Conservation (phyloP, 2,113 vertebrate species). For the Tachysurus fulvidraco region DNA sequence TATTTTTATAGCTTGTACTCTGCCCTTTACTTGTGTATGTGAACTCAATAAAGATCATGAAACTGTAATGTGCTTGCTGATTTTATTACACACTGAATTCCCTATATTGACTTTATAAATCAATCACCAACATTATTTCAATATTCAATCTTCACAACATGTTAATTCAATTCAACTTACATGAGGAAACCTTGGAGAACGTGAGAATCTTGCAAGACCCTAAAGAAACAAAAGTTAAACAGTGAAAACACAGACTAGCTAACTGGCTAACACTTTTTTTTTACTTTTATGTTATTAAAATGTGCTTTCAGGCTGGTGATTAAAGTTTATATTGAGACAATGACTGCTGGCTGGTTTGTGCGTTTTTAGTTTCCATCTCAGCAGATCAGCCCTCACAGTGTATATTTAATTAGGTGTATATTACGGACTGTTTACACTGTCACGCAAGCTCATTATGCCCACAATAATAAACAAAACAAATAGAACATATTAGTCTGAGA, state of each 20-base stretch:
- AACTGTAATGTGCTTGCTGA: not conserved
- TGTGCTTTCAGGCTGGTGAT: not conserved
- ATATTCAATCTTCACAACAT: not conserved
- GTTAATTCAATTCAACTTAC: constrained; percentile 57
- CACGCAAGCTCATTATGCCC: not conserved
- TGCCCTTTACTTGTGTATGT: not conserved
- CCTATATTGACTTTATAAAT: not conserved
- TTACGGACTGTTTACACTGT: not conserved
- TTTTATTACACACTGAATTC: not conserved
- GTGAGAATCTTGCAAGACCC: constrained; percentile 79
- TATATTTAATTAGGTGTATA: not conserved
- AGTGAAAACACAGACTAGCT: not conserved
- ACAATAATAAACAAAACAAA: not conserved
- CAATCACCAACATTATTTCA: not conserved
- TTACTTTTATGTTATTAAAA: not conserved
- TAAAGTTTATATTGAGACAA: not conserved
- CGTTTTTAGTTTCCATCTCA: not conserved
- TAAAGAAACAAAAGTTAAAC: constrained; percentile 57
- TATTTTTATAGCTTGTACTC: not conserved
- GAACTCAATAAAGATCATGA: not conserved
- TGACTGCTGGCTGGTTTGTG: not conserved
- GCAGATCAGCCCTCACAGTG: not conserved
- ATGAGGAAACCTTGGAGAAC: constrained; percentile 81
- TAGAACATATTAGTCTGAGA: constrained; percentile 6
- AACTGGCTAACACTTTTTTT: not conserved